phyloP scores from a whole-genome alignment of 30 jellyfish, hydroid and myxozoan species.

The Pelagia noctiluca region DNA sequence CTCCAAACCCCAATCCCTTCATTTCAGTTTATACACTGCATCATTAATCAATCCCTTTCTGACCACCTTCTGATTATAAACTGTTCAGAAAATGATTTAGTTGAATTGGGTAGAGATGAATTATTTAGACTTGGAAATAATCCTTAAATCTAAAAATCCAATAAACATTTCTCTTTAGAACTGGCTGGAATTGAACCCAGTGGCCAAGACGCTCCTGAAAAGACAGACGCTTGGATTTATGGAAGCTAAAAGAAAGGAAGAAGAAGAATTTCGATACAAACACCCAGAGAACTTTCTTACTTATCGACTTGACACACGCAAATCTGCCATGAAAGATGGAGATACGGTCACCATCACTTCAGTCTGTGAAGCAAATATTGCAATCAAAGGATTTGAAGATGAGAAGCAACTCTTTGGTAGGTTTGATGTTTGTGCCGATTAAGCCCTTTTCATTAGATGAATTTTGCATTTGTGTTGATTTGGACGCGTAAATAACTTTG shows the following conservation, averaged over 20 bases:
- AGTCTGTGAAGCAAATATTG: slow-evolving; percentile 79
- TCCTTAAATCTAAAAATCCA: neutral
- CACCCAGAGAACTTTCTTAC: slow-evolving; percentile 86
- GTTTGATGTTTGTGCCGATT: neutral
- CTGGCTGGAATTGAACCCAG: slow-evolving; percentile 88
- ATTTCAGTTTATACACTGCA: too few relatives aligned
- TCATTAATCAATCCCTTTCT: too few relatives aligned
- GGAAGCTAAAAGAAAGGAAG: slow-evolving; percentile 80
- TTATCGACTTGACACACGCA: slow-evolving; percentile 80
- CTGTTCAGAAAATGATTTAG: too few relatives aligned
- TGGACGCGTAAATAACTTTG: too few relatives aligned
- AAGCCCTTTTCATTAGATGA: neutral
- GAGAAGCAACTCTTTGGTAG: slow-evolving; percentile 90
- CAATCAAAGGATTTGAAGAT: slow-evolving; percentile 83
- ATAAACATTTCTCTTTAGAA: slow-evolving; percentile 20
- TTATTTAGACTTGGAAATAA: too few relatives aligned
- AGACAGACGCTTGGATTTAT: slow-evolving; percentile 71
- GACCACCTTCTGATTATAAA: too few relatives aligned
- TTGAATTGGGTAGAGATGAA: too few relatives aligned
- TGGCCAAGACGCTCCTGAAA: slow-evolving; percentile 69
- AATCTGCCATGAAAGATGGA: slow-evolving; percentile 76
- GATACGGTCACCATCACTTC: slow-evolving; percentile 73
- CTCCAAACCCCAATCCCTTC: too few relatives aligned
- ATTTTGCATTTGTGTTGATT: too few relatives aligned
- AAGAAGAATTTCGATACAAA: slow-evolving; percentile 70